Conservation (phyloP, 2,113 vertebrate genomes). For the Pygoscelis antarcticus region DNA sequence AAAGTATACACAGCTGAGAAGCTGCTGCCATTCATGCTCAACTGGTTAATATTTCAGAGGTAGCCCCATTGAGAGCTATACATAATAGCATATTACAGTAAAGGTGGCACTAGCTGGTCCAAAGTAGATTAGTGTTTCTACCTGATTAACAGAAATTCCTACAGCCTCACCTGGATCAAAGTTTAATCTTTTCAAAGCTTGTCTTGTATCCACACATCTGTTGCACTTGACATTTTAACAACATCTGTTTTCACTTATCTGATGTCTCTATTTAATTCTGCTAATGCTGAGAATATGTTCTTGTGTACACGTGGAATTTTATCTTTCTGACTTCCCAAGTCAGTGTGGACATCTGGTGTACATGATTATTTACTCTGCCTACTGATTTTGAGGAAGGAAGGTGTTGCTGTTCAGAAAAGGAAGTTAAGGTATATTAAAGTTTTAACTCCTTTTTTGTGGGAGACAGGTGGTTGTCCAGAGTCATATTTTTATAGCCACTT, state of each 20-base stretch:
- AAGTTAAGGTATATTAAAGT: not conserved
- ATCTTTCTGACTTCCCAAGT: slow-evolving; percentile 6
- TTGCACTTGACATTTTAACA: slow-evolving; percentile 50
- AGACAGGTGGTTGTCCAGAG: not conserved
- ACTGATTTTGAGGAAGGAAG: slow-evolving; percentile 9
- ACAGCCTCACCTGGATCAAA: slow-evolving; percentile 7
- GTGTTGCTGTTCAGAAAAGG: not conserved
- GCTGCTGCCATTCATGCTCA: not conserved
- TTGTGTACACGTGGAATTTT: not conserved
- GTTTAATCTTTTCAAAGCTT: slow-evolving; percentile 37
- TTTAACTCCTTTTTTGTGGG: not conserved
- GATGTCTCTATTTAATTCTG: slow-evolving; percentile 26
- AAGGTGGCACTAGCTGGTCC: not conserved
- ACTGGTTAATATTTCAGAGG: not conserved
- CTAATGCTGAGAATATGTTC: not conserved
- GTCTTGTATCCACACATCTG: not conserved
- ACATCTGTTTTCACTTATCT: slow-evolving; percentile 56
- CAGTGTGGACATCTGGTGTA: not conserved
- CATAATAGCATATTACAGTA: not conserved
- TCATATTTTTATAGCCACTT: not conserved
- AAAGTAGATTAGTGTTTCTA: not conserved
- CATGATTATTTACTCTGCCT: not conserved
- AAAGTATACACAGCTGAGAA: not conserved
- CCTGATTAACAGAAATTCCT: not conserved
- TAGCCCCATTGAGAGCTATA: not conserved